Conservation (phyloP, 37 sponge, comb jelly and placozoan species). For the Halisarca cf. caerulea region DNA sequence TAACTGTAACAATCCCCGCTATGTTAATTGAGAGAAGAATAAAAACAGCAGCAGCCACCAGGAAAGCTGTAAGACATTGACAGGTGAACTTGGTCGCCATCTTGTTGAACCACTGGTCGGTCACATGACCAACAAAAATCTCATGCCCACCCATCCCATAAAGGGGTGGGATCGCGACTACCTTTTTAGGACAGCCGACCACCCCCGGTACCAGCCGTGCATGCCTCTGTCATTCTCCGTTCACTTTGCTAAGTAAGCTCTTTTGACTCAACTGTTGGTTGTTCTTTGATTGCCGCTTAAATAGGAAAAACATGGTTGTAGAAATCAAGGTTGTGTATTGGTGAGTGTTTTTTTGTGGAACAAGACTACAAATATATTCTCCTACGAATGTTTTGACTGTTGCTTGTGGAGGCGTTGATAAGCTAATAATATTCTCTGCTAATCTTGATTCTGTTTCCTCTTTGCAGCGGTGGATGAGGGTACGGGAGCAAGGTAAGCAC, state of each 20-base stretch:
- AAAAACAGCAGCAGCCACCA: conserved; percentile 63
- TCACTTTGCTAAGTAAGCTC: too few relatives aligned
- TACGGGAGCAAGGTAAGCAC: conserved; percentile 73
- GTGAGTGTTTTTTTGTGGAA: background rate
- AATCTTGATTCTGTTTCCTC: background rate
- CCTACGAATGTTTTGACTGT: too few relatives aligned
- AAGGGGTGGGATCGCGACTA: too few relatives aligned
- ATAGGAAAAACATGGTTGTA: conserved; percentile 10
- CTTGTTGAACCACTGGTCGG: background rate
- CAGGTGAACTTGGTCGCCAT: conserved; percentile 37
- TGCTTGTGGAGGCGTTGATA: too few relatives aligned
- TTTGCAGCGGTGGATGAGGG: conserved; percentile 85
- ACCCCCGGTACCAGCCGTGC: too few relatives aligned
- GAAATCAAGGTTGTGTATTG: conserved; percentile 26
- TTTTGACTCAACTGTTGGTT: background rate
- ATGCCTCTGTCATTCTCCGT: too few relatives aligned
- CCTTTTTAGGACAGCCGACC: too few relatives aligned
- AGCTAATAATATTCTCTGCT: too few relatives aligned
- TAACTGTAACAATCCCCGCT: conserved; percentile 21
- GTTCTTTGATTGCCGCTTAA: background rate
- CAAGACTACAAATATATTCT: too few relatives aligned
- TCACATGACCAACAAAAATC: too few relatives aligned
- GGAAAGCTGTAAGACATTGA: conserved; percentile 59
- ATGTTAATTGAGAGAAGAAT: conserved; percentile 40
- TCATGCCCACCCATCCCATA: too few relatives aligned